Conservation (phyloP, 2,113 vertebrate genomes). For the Agelaius phoeniceus region DNA sequence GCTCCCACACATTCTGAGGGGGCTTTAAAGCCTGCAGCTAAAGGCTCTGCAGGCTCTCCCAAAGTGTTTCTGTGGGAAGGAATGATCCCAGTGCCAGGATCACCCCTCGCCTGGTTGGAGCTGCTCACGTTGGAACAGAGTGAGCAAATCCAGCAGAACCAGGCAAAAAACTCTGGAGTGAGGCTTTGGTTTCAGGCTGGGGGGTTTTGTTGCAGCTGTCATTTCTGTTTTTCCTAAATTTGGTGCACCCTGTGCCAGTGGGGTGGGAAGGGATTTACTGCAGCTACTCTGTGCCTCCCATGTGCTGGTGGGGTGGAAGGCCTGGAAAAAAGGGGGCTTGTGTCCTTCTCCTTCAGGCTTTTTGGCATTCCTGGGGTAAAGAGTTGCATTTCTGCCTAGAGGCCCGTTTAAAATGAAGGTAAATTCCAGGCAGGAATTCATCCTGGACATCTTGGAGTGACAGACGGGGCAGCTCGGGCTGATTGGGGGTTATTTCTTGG, state of each 20-base stretch:
- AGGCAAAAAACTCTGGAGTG: not conserved
- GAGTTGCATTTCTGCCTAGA: not conserved
- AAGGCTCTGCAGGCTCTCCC: not conserved
- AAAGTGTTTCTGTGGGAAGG: not conserved
- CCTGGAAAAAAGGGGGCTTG: too few relatives aligned
- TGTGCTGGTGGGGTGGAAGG: too few relatives aligned
- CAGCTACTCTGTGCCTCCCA: not conserved
- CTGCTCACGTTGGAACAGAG: accelerated
- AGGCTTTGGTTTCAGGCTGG: accelerated
- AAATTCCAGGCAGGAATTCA: not conserved
- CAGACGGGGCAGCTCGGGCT: not conserved
- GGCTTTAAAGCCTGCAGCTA: not conserved
- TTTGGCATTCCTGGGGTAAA: not conserved
- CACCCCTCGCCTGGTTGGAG: not conserved
- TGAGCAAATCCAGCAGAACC: accelerated
- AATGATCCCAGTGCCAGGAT: not conserved
- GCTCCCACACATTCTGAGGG: not conserved
- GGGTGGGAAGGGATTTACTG: not conserved
- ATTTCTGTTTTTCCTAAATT: not conserved
- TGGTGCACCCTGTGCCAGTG: accelerated
- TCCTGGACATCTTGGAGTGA: not conserved
- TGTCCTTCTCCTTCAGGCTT: not conserved
- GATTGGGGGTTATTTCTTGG: not conserved
- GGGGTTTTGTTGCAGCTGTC: not conserved
- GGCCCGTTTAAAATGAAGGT: not conserved